Evolutionary conservation across 1,140 invertebrate species (phyloP), one percentile per base, ranked within the genome.

Genomic region (Mizuhopecten yessoensis): DNA sequence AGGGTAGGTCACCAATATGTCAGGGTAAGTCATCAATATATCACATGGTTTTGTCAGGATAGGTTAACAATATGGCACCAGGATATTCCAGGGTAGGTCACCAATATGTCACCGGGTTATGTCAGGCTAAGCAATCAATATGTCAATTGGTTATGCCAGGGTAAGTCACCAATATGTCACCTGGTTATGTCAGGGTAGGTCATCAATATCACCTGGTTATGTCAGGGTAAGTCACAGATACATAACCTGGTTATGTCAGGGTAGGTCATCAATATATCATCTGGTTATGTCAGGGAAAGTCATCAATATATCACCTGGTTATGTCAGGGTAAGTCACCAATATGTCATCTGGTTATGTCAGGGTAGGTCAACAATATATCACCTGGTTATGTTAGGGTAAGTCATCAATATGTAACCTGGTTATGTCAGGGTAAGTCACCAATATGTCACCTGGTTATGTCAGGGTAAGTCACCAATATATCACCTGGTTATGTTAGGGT

Each of bases 301-400:
- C 42, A 75, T 29, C n/a, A 75, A 75, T n/a, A 75, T 75, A n/a
- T 75, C 9, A 75, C 57, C 57, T 75, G 57, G n/a, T 75, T 75
- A 29, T 29, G 17, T 45, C 17, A 10, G 17, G 0, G 17, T 10
- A 9, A 20, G 17, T 45, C 42, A 75, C 17, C 11, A 29, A 75
- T n/a, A 75, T 75, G 57, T 75, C 9, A 75, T n/a, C 57, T 75
- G 23, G n/a, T 75, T 75, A 75, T 75, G n/a, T 75, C 11, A 9
- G 45, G 1, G 3, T 49, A 49, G 13, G 11, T 20, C 20, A 49
- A 17, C 45, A 20, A 49, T 20, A 49, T 49, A 20, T 49, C 10
- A 49, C 45, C 45, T 49, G 15, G 20, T 49, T 49, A 49, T 49
- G 20, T 49, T 20, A 49, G 20, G 2, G 20, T 49, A 1, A 20